Percentiles rank a stretch among this genome's conserved stretches.
These are phyloP conservation scores for Atrichornis clamosus DNA, from an alignment of 2,113 vertebrate species.

Conservation along the genomic window DNA sequence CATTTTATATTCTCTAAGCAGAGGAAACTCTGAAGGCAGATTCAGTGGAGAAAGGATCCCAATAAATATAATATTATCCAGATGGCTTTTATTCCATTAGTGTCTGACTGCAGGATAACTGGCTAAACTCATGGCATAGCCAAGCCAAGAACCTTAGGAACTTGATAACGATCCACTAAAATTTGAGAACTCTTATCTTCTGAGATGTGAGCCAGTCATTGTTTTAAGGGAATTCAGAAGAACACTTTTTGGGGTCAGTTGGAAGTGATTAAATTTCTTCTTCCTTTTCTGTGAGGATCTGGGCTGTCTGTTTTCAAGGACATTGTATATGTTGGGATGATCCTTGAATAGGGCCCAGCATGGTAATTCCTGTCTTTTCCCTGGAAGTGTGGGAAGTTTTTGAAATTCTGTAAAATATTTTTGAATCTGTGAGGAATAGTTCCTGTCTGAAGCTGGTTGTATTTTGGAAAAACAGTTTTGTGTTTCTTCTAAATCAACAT, in stretches of 20 bases:
- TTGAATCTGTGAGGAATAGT: background rate
- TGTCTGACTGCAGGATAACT: background rate
- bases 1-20: background rate
- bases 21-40: background rate
- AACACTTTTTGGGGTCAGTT: background rate
- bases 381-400: background rate
- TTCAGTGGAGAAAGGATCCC: background rate
- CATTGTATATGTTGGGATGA: background rate
- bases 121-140: background rate
- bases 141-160: background rate
- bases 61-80: conserved; percentile 25
- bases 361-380: background rate
- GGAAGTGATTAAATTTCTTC: background rate
- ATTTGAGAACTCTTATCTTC: background rate
- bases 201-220: background rate
- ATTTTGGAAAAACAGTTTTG: background rate
- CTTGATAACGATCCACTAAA: conserved; percentile 11
- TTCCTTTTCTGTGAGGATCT: background rate
- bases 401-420: background rate
- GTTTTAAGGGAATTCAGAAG: background rate
- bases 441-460: background rate
- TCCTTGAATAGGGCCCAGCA: background rate
- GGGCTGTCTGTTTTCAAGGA: background rate
- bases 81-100: conserved; percentile 14
- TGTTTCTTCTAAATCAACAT: background rate